These are phyloP conservation scores for Thaumatotibia leucotreta DNA, from an alignment of 1,140 invertebrate genomes.

Conservation along the genomic window DNA sequence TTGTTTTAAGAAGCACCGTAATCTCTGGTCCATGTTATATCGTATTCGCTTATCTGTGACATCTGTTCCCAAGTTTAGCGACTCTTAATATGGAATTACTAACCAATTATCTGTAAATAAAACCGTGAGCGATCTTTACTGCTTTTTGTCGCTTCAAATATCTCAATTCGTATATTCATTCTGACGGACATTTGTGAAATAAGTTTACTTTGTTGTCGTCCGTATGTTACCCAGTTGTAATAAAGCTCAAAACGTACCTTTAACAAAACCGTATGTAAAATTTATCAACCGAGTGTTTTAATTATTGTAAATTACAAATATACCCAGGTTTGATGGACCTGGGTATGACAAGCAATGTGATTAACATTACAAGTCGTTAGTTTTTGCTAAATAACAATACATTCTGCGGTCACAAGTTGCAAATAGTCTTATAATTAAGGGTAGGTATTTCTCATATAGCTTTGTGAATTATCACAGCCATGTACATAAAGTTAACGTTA, in stretches of 20 bases:
- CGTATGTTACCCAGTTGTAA: background rate
- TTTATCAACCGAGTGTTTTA: background rate
- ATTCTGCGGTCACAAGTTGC: too few species aligned
- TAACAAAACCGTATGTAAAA: background rate
- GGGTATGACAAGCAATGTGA: too few species aligned
- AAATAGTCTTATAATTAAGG: too few species aligned
- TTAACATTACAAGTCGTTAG: too few species aligned
- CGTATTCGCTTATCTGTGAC: background rate
- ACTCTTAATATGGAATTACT: background rate
- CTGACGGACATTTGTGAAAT: background rate
- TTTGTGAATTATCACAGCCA: too few species aligned
- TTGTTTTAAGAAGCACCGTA: background rate
- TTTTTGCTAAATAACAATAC: too few species aligned
- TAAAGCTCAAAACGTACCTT: too few species aligned
- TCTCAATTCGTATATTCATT: background rate
- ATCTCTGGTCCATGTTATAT: background rate
- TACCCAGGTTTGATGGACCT: too few species aligned
- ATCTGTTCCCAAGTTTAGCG: background rate
- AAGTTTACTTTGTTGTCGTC: background rate
- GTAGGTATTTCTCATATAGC: too few species aligned
- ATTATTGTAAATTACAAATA: background rate
- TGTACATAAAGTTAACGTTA: too few species aligned
- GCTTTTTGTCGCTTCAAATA: background rate
- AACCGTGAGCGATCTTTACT: background rate
- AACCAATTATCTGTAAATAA: background rate